Evolutionary conservation across 2,113 vertebrate genomes (phyloP), one percentile per base, ranked within the genome.

Genomic region (Thermophis baileyi): DNA sequence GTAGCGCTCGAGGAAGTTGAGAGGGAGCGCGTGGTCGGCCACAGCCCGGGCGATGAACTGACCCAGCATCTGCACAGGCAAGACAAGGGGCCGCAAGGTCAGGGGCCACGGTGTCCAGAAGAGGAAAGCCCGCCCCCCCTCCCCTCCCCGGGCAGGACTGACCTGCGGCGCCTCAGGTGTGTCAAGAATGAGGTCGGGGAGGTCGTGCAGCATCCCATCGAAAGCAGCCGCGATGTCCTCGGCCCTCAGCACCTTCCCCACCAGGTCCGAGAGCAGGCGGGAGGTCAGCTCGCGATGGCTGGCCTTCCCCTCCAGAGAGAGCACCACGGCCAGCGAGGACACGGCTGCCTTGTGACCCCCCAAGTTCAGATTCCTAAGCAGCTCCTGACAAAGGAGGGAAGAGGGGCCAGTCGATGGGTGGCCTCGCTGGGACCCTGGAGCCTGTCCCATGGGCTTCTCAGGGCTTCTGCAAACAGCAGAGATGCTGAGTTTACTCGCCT

Each of bases 201-300:
- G 97, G 92, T 99, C 98, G 35, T 94, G 97, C 63, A 99, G 98
- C 88, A 98, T 98, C 95, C 97, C 97, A 91, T 98, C 97, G 0
- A 99, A 99, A 53, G 98, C 98, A 0, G 96, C 95, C 6, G 97
- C 97, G 93, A 98, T 98, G 91, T 99, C 98, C 1, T 93, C 96
- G 7, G 98, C 95, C 6, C 98, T 96, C 92, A 98, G 93, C 89
- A 97, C 57, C 92, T 97, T 98, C 27, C 97, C 97, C 63, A 97
- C 96, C 91, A 99, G 97, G 90, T 98, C 98, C 0, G 98, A 98
- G 55, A 99, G 98, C 93, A 99, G 97, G 24, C 98, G 97, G 1
- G 98, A 98, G 1, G 98, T 98, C 89, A 99, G 98, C 96, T 99
- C 98, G 44, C 98, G 95, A 95, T 99, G 98, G 95, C 98, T 99